Conservation (phyloP, 2,113 vertebrate genomes). For the Clupea harengus region DNA sequence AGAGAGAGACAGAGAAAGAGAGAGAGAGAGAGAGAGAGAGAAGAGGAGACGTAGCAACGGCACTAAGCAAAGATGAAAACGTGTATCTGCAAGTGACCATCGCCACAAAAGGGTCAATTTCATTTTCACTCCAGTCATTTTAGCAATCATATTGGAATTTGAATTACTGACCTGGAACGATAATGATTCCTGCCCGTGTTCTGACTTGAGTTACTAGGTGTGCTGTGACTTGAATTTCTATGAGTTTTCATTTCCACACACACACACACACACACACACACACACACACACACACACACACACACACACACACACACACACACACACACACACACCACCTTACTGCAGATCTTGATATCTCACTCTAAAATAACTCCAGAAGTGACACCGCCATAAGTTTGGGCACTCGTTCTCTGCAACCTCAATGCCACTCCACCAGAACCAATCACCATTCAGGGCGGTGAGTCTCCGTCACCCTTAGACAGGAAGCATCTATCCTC, state of each 20-base stretch:
- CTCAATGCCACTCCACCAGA: not conserved
- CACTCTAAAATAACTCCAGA: slow-evolving; percentile 1
- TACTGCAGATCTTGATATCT: not conserved
- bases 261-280: not conserved
- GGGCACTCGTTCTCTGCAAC: not conserved
- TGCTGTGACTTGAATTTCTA: not conserved
- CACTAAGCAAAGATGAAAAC: not conserved
- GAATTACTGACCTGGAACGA: not conserved
- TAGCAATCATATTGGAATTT: not conserved
- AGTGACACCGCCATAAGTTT: not conserved
- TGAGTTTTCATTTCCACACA: not conserved
- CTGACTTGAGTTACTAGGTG: not conserved
- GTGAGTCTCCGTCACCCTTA: not conserved
- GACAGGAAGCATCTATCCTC: not conserved
- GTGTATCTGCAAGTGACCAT: not conserved
- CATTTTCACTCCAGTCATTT: not conserved
- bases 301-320: not conserved
- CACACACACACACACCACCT: not conserved
- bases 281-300: not conserved
- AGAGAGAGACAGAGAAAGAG: not conserved
- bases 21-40: not conserved
- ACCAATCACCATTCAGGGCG: not conserved
- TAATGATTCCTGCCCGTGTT: slow-evolving; percentile 7
- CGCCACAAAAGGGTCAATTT: slow-evolving; percentile 11
- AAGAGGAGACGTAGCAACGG: not conserved